Conservation (phyloP, 2,797 vertebrate genomes). For the Manis pentadactyla region DNA sequence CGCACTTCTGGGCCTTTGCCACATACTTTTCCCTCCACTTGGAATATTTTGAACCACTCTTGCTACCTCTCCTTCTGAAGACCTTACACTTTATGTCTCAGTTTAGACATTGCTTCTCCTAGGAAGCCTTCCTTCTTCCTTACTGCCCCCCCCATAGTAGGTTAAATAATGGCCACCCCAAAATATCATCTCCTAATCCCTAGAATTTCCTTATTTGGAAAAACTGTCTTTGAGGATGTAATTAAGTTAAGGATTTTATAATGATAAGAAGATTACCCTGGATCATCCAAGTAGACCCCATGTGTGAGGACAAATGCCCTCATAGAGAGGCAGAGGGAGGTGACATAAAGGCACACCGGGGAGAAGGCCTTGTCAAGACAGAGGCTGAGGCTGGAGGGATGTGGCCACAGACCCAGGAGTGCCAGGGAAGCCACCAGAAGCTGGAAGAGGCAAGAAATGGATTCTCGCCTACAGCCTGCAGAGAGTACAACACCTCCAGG, state of each 20-base stretch:
- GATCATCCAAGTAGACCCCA: background rate
- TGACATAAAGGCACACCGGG: background rate
- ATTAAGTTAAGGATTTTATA: slow-evolving; percentile 19
- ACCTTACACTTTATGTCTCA: background rate
- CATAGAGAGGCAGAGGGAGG: background rate
- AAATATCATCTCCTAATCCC: background rate
- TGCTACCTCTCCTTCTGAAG: background rate
- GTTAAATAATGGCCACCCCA: background rate
- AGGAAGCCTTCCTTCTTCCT: background rate
- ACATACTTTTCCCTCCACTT: background rate
- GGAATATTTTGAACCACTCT: background rate
- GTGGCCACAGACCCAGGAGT: background rate
- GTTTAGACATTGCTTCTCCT: background rate
- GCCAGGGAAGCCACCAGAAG: background rate
- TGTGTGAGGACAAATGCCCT: background rate
- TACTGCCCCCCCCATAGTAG: background rate
- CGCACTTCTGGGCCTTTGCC: background rate
- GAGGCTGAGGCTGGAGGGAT: background rate
- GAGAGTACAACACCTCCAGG: background rate
- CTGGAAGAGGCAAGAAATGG: background rate
- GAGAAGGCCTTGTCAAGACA: background rate
- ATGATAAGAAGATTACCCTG: background rate
- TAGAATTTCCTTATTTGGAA: slow-evolving; percentile 1
- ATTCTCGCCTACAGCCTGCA: background rate
- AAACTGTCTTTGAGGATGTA: background rate